A percentile compares a stretch with the other conserved stretches of the same genome.
Conservation (phyloP, 2,888 invertebrate genomes). For the Xestia rhomboidea region DNA sequence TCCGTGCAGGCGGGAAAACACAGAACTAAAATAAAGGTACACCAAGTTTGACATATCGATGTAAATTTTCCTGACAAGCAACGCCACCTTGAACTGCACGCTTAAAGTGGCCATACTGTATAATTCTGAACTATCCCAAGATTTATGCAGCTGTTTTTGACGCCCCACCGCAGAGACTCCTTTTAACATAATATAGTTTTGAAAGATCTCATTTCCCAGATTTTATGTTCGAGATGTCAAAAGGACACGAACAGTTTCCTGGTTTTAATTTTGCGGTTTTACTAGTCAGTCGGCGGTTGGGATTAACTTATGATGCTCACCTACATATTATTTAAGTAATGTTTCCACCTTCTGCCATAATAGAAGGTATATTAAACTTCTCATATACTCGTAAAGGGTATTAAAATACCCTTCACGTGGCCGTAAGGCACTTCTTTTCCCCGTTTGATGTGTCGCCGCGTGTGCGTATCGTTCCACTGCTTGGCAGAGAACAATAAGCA, state of each 20-base stretch:
- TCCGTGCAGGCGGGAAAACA: not conserved
- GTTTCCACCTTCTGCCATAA: not conserved
- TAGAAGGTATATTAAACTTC: not conserved
- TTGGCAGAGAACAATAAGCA: too few relatives aligned
- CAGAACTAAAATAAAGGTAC: not conserved
- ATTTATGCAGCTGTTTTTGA: constrained; percentile 35
- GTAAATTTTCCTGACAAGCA: not conserved
- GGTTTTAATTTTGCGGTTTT: constrained; percentile 28
- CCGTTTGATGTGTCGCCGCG: too few relatives aligned
- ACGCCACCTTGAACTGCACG: not conserved
- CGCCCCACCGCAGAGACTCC: constrained; percentile 42
- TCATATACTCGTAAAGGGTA: not conserved
- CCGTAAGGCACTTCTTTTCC: too few relatives aligned
- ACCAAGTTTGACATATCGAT: not conserved
- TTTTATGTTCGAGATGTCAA: constrained; percentile 29
- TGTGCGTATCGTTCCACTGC: too few relatives aligned
- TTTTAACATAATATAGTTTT: constrained; percentile 36
- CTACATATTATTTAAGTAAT: not conserved
- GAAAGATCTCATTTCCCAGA: constrained; percentile 18
- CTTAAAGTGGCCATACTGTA: not conserved
- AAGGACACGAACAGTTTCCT: constrained; percentile 12
- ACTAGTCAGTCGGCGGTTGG: not conserved
- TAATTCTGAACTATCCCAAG: constrained; percentile 11
- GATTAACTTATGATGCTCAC: not conserved
- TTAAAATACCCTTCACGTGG: too few relatives aligned